Evolutionary conservation across 2,113 vertebrate genomes (phyloP), one percentile per base, ranked within the genome.

Genomic region (Gymnorhina tibicen): DNA sequence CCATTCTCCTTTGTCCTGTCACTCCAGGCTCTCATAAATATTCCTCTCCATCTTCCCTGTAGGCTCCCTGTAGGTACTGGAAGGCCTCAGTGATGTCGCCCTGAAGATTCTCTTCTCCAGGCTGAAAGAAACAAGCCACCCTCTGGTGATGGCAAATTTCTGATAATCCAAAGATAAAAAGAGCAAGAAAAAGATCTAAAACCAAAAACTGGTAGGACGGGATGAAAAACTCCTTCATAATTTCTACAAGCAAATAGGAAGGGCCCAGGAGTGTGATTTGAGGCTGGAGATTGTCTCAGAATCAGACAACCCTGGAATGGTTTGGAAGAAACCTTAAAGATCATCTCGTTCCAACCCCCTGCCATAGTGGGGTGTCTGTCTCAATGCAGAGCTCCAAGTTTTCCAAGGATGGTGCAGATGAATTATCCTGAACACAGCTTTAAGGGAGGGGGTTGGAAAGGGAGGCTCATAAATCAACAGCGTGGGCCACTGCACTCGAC

Each of bases 11-110:
- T 26, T 41, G 9, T 41, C 24, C 62, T 47, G 20, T 32, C 53
- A 5, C 53, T 68, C 39, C 39, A 60, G 20, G 39, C 17, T 15
- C 16, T 22, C 35, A 26, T 27, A 89, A 62, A 47, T 22, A 62
- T 15, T 22, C 24, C 21, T 69, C 21, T 68, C n/a, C 39, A 21
- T 35, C 9, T 55, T 47, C 30, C n/a, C 53, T 53, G 16, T 8
- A 22, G 41, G 41, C 13, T 63, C 22, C 26, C 33, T 66, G 39
- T n/a, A 47, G 47, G 24, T 26, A 32, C n/a, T 41, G 47, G 30
- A 76, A 62, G 24, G 47, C 28, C 30, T 27, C n/a, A n/a, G 0
- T 22, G 8, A 41, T 8, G 30, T 32, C 1, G 0, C 26, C 30
- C 24, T 7, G 18, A 59, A 32, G 24, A 16, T 53, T 53, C 24